phyloP scores from a whole-genome alignment of 2,888 invertebrate genomes.

The Hoplodrina blanda region DNA sequence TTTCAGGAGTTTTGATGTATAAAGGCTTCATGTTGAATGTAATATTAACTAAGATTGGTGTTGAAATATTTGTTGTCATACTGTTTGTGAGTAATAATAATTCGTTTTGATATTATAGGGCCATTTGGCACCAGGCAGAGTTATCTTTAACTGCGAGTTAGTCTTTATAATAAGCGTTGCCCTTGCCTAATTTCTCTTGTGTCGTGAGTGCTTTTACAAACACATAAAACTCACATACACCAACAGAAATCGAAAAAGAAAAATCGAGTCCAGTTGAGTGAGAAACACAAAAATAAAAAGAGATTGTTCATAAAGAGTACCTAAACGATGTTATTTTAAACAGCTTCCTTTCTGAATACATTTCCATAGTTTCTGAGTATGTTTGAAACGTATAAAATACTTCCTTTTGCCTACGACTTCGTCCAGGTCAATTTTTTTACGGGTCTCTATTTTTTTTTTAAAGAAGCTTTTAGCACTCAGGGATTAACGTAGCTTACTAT shows the following conservation, averaged over 20 bases:
- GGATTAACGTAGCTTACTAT: too few relatives aligned
- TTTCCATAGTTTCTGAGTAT: not conserved
- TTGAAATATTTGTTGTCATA: not conserved
- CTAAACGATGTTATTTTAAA: slow-evolving; percentile 2
- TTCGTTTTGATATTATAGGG: not conserved
- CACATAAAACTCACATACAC: too few relatives aligned
- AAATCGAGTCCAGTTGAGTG: too few relatives aligned
- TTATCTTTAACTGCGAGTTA: not conserved
- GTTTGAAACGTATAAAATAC: slow-evolving; percentile 14
- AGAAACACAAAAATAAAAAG: too few relatives aligned
- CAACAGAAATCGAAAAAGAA: too few relatives aligned
- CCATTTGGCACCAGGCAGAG: not conserved
- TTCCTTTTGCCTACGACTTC: too few relatives aligned
- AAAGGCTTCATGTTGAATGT: not conserved
- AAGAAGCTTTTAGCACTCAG: too few relatives aligned
- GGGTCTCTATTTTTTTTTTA: too few relatives aligned
- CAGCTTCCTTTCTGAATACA: not conserved
- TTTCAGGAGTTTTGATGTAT: slow-evolving; percentile 2
- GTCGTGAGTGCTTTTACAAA: too few relatives aligned
- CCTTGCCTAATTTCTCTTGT: too few relatives aligned
- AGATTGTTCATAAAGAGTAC: not conserved
- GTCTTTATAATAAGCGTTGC: too few relatives aligned
- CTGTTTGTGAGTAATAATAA: not conserved
- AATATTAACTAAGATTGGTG: not conserved
- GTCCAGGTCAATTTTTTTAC: too few relatives aligned